These are phyloP conservation scores for Sesamia nonagrioides DNA, from an alignment of 1,140 invertebrate species.

Conservation along the genomic window DNA sequence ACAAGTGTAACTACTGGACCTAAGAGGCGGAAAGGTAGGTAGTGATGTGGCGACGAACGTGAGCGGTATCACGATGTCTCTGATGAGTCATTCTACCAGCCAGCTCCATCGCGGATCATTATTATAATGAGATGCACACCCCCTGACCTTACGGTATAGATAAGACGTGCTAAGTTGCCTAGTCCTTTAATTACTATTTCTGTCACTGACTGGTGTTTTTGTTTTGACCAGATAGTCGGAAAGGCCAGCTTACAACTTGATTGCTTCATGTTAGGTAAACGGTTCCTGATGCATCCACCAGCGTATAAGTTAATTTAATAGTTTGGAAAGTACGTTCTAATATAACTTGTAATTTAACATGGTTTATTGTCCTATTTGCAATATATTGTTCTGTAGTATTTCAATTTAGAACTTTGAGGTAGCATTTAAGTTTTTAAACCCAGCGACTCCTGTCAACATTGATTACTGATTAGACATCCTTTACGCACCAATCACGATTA, in stretches of 20 bases:
- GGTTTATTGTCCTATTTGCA: background rate
- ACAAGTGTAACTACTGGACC: conserved; percentile 2
- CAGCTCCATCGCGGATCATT: conserved; percentile 57
- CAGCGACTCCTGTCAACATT: conserved; percentile 42
- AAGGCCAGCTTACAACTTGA: conserved; percentile 29
- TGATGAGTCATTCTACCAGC: conserved; percentile 50
- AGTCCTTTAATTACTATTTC: conserved; percentile 67
- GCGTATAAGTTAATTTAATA: background rate
- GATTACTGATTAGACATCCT: conserved; percentile 17
- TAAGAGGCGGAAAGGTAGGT: conserved; percentile 30
- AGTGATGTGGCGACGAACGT: conserved; percentile 54
- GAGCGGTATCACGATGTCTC: conserved; percentile 55
- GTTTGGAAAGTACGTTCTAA: background rate
- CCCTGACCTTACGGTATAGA: conserved; percentile 59
- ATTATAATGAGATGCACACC: conserved; percentile 62
- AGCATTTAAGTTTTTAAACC: background rate
- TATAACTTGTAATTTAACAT: background rate
- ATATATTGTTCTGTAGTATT: background rate
- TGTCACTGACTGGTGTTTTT: conserved; percentile 51
- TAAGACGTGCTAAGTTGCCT: conserved; percentile 54
- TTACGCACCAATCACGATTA: conserved; percentile 54
- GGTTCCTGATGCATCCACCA: background rate
- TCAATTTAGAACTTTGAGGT: background rate
- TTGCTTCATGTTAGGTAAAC: conserved; percentile 16
- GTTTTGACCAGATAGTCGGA: conserved; percentile 18